These are phyloP conservation scores for Campoplex nolae DNA, from an alignment of 2,888 invertebrate species.

Conservation along the genomic window DNA sequence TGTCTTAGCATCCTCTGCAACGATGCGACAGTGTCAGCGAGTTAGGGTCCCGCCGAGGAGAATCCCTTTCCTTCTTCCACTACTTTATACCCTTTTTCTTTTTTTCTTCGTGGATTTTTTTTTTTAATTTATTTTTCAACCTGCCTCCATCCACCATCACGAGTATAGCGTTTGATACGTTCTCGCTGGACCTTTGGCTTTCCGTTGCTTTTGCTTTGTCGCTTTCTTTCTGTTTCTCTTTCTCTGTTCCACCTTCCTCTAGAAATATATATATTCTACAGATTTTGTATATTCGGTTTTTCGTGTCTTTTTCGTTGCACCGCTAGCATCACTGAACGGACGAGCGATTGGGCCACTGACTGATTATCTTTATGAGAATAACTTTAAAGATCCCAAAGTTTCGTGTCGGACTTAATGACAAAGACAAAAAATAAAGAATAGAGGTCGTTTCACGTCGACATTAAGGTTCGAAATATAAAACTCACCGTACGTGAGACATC, in stretches of 20 bases:
- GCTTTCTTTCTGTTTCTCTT: conserved; percentile 1
- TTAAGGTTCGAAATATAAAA: conserved; percentile 18
- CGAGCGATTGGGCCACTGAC: conserved; percentile 77
- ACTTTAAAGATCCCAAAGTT: conserved; percentile 72
- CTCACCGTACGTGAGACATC: background rate
- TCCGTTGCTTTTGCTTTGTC: conserved; percentile 6
- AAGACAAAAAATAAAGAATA: conserved; percentile 16
- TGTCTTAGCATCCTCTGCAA: conserved; percentile 51
- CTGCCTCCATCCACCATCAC: conserved; percentile 32
- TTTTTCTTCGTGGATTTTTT: conserved; percentile 20
- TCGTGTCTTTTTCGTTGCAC: conserved; percentile 63
- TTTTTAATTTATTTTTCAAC: conserved; percentile 43
- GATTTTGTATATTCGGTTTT: conserved; percentile 5
- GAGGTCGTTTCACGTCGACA: conserved; percentile 36
- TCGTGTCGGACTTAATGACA: conserved; percentile 59
- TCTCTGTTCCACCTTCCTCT: background rate
- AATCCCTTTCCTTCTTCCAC: conserved; percentile 61
- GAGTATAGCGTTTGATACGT: conserved; percentile 38
- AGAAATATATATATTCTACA: background rate
- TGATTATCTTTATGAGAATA: conserved; percentile 76
- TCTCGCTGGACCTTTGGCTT: conserved; percentile 15
- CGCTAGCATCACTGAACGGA: conserved; percentile 77
- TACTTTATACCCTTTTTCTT: conserved; percentile 48
- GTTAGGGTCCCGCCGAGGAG: conserved; percentile 73
- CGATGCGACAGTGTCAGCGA: conserved; percentile 75